These are phyloP conservation scores for Phyto melanocephala DNA, from an alignment of 2,888 invertebrate species.

Conservation along the genomic window DNA sequence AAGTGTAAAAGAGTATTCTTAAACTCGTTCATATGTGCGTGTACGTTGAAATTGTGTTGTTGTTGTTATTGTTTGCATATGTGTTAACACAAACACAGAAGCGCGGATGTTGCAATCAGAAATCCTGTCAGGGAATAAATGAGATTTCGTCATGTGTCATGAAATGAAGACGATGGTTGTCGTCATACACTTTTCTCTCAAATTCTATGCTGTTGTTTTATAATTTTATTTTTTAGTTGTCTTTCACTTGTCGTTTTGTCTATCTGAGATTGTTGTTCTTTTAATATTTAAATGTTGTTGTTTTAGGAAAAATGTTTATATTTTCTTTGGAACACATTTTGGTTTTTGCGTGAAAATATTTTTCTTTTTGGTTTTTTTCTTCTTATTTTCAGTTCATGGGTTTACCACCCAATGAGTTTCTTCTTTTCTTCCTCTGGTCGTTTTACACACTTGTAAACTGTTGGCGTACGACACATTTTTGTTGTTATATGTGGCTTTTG, in stretches of 20 bases:
- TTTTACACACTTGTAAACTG: neutral
- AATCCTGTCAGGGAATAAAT: conserved; percentile 75
- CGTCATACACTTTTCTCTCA: conserved; percentile 32
- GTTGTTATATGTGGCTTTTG: too few relatives aligned
- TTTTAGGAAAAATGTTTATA: conserved; percentile 50
- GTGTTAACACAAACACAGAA: neutral
- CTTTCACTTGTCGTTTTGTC: conserved; percentile 36
- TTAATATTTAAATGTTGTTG: conserved; percentile 33
- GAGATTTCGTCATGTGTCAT: conserved; percentile 73
- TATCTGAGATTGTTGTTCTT: conserved; percentile 14
- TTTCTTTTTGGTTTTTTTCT: neutral
- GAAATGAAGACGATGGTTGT: conserved; percentile 40
- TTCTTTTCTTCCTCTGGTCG: neutral
- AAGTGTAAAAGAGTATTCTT: conserved; percentile 3
- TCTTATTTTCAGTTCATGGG: neutral
- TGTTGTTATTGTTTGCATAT: neutral
- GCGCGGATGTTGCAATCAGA: conserved; percentile 77
- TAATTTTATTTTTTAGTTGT: conserved; percentile 16
- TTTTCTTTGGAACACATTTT: conserved; percentile 47
- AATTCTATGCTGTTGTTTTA: neutral
- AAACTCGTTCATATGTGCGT: neutral
- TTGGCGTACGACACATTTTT: neutral
- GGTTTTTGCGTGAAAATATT: neutral
- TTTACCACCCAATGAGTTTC: conserved; percentile 14
- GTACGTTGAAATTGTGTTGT: neutral